These are phyloP conservation scores for Petrosia ficiformis DNA, from an alignment of 37 sponge, comb jelly and placozoan genomes.

Conservation along the genomic window DNA sequence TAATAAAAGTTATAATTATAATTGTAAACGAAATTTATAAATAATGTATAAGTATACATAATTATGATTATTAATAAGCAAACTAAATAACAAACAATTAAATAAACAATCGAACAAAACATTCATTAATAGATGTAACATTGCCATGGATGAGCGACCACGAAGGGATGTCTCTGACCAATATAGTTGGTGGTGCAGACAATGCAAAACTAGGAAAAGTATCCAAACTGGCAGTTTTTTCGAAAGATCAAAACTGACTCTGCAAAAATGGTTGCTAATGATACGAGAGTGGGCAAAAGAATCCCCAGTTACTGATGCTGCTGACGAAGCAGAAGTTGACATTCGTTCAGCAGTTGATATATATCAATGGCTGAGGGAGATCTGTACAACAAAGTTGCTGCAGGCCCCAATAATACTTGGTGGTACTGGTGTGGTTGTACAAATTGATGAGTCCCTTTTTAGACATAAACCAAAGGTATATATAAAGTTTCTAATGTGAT, in stretches of 20 bases:
- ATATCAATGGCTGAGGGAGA: conserved; percentile 41
- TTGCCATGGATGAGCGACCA: too few relatives aligned
- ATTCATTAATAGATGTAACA: too few relatives aligned
- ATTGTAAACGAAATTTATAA: too few relatives aligned
- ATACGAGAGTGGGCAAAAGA: background rate
- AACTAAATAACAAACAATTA: too few relatives aligned
- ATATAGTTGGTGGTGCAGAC: background rate
- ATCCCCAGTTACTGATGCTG: background rate
- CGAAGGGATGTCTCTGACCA: background rate
- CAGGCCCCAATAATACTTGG: conserved; percentile 15
- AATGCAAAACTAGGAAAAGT: background rate
- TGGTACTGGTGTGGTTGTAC: conserved; percentile 32
- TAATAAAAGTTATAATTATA: too few relatives aligned
- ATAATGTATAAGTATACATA: too few relatives aligned
- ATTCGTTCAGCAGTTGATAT: background rate
- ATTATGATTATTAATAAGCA: too few relatives aligned
- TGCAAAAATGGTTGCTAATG: conserved; percentile 5
- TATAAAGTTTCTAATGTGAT: background rate
- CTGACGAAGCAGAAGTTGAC: background rate
- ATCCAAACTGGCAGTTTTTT: conserved; percentile 29
- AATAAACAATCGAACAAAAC: too few relatives aligned
- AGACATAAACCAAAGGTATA: conserved; percentile 60
- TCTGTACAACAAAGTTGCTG: conserved; percentile 23
- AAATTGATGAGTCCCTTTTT: conserved; percentile 59
- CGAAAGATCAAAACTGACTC: conserved; percentile 4